Percentiles rank a stretch among this genome's conserved stretches.
Evolutionary conservation across 2,113 vertebrate species (phyloP).

Genomic region (Cygnus buccinator): DNA sequence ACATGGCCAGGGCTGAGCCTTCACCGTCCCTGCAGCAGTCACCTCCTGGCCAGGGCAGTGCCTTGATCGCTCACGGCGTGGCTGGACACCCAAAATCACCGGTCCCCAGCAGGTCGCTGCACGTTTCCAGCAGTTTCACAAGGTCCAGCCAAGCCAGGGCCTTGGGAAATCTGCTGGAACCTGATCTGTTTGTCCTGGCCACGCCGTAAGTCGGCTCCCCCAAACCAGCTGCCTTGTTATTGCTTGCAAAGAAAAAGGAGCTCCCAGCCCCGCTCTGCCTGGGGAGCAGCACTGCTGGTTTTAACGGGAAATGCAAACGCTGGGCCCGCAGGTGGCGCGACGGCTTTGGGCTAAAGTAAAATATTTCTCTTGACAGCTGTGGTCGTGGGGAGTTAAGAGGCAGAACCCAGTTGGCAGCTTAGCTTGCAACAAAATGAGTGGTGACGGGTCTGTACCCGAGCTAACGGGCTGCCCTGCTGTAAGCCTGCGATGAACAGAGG

Average conservation of each 20-base stretch:
- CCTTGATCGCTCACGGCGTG: neutral
- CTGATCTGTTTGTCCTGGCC: conserved; percentile 61
- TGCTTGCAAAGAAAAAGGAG: conserved; percentile 40
- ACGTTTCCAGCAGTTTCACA: conserved; percentile 19
- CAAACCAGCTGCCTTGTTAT: neutral
- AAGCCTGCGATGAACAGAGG: neutral
- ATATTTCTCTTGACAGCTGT: neutral
- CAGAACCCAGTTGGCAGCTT: neutral
- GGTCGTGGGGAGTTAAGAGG: rapidly evolving
- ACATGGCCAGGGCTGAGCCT: neutral
- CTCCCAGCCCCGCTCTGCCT: neutral
- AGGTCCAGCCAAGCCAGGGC: conserved; percentile 11
- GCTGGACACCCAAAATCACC: neutral
- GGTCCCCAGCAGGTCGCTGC: neutral
- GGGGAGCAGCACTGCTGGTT: conserved; percentile 39
- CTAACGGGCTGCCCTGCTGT: neutral
- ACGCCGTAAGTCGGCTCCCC: neutral
- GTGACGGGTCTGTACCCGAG: neutral
- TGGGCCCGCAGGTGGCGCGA: neutral
- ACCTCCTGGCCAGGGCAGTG: neutral
- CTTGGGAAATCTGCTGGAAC: conserved; percentile 47
- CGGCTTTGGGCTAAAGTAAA: neutral
- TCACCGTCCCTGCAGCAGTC: neutral
- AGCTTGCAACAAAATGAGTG: neutral
- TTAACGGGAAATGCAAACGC: conserved; percentile 39